These are phyloP conservation scores for Eulithis testata DNA, from an alignment of 2,888 invertebrate genomes.

Conservation along the genomic window DNA sequence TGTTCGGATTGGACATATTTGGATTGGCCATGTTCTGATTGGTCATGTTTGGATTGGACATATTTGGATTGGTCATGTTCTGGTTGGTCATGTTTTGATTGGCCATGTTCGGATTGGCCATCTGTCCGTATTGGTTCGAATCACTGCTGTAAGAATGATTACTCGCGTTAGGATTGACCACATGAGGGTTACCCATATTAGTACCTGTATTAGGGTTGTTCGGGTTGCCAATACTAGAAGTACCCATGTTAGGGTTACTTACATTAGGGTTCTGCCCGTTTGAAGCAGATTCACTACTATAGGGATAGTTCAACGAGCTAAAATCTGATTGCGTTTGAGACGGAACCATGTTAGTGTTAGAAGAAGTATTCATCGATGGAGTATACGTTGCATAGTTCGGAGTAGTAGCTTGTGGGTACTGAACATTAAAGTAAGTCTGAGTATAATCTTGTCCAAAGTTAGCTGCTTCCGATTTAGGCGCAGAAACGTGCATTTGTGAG, in stretches of 20 bases:
- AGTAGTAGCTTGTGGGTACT: slow-evolving; percentile 65
- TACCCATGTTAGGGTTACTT: slow-evolving; percentile 10
- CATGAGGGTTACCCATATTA: slow-evolving; percentile 7
- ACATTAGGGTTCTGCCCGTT: slow-evolving; percentile 20
- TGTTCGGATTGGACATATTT: slow-evolving; percentile 1
- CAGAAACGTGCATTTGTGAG: slow-evolving; percentile 69
- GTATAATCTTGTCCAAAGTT: slow-evolving; percentile 62
- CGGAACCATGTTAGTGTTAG: slow-evolving; percentile 58
- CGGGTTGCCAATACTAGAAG: slow-evolving; percentile 4
- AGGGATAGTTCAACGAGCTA: slow-evolving; percentile 61
- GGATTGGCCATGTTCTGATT: slow-evolving; percentile 1
- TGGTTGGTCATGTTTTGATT: slow-evolving; percentile 12
- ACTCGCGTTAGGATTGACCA: slow-evolving; percentile 7
- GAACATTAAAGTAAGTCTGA: slow-evolving; percentile 69
- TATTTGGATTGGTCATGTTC: slow-evolving; percentile 9
- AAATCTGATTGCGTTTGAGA: slow-evolving; percentile 64
- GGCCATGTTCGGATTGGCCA: slow-evolving; percentile 10
- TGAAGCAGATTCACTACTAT: slow-evolving; percentile 40
- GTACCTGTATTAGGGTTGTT: slow-evolving; percentile 3
- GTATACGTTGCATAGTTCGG: slow-evolving; percentile 68
- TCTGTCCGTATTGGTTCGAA: slow-evolving; percentile 16
- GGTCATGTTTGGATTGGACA: slow-evolving; percentile 6
- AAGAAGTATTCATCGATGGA: slow-evolving; percentile 56
- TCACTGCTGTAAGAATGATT: slow-evolving; percentile 7
- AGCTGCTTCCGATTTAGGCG: slow-evolving; percentile 52